These are phyloP conservation scores for Zelostemma sp. DNA, from an alignment of 1,140 invertebrate species.

Conservation along the genomic window DNA sequence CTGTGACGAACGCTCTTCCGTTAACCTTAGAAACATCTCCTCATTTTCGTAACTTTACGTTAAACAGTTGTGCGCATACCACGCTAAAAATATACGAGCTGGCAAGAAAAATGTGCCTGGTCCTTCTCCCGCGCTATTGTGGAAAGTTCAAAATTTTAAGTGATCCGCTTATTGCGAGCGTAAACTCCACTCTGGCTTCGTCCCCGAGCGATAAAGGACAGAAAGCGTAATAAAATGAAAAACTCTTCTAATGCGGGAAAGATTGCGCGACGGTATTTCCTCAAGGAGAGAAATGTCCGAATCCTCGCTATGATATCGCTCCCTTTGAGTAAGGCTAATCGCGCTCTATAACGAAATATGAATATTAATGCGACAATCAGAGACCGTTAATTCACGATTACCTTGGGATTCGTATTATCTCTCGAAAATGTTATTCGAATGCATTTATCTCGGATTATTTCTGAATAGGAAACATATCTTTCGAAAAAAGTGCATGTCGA, in stretches of 20 bases:
- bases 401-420: too few relatives aligned
- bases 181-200: conserved; percentile 17
- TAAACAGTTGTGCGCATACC: conserved; percentile 8
- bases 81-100: not conserved
- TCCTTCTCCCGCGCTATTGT: conserved; percentile 20
- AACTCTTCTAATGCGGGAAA: conserved; percentile 23
- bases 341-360: too few relatives aligned
- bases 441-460: too few relatives aligned
- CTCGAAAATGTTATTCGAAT: too few relatives aligned
- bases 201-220: conserved; percentile 16
- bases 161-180: conserved; percentile 22
- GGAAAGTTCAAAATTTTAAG: conserved; percentile 14
- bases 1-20: conserved; percentile 17
- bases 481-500: too few relatives aligned
- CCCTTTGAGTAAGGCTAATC: too few relatives aligned
- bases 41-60: conserved; percentile 7
- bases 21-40: conserved; percentile 7
- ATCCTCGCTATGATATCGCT: too few relatives aligned
- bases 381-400: too few relatives aligned
- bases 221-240: conserved; percentile 28
- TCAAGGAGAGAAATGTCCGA: too few relatives aligned
- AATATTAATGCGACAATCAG: too few relatives aligned
- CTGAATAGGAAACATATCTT: too few relatives aligned
- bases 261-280: conserved; percentile 8
- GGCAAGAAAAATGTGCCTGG: conserved; percentile 12